phyloP scores from a whole-genome alignment of 2,888 invertebrate genomes.

The Ligdia adustata region DNA sequence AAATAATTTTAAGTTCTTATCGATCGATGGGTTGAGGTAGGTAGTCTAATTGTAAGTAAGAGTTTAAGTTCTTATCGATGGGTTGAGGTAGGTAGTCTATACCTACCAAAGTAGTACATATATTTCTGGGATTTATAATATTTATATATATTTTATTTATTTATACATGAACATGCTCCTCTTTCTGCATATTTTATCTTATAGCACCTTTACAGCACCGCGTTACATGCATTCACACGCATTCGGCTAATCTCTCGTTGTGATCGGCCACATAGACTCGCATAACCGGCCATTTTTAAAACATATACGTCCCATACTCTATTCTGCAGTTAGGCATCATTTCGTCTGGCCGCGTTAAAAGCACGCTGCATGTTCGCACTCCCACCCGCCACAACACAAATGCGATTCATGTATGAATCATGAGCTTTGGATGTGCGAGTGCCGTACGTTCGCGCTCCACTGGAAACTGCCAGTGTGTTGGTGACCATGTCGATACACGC shows the following conservation, averaged over 20 bases:
- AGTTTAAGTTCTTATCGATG: no score
- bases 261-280: constrained; percentile 75
- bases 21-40: no score
- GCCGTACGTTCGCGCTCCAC: constrained; percentile 73
- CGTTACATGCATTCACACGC: constrained; percentile 79
- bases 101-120: no score
- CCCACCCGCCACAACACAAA: constrained; percentile 78
- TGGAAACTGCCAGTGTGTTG: constrained; percentile 79
- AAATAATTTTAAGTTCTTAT: no score
- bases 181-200: constrained; percentile 68
- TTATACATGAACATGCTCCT: constrained; percentile 31
- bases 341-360: constrained; percentile 81
- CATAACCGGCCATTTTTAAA: constrained; percentile 58
- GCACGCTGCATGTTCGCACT: constrained; percentile 83
- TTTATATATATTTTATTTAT: no score
- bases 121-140: no score
- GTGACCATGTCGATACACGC: constrained; percentile 71
- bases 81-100: no score
- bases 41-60: no score
- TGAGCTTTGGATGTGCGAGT: constrained; percentile 63
- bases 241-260: constrained; percentile 78
- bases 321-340: constrained; percentile 77
- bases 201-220: constrained; percentile 63
- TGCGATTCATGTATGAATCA: constrained; percentile 74
- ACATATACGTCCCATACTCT: constrained; percentile 69